Base-by-base conservation (phyloP, 2,113 vertebrate species). In the Machaerirhynchus nigripectus region DNA sequence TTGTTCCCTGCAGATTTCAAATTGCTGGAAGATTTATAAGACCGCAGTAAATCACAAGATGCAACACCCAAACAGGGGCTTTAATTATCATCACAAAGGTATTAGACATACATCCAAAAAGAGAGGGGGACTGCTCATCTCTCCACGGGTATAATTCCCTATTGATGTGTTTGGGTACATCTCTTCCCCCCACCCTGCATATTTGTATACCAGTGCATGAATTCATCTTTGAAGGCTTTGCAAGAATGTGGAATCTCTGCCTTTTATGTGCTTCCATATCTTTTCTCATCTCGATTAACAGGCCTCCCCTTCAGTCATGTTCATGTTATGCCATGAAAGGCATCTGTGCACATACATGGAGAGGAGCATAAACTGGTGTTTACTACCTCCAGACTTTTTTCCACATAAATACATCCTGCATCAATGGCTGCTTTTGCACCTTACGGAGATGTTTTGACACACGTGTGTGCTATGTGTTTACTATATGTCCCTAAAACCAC, bases 261-360 rank as follows among this genome's bases (percentile, higher is more conserved):
- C 89, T 96, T 96, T 96, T 35, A 96, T 90, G 87, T 94, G 70
- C 69, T 95, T 96, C 95, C 96, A 90, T 96, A 97, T 96, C 95
- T 91, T 50, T 90, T 92, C 82, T 84, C 39, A 96, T 97, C 94
- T 95, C 1, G 0, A 79, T 79, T 71, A 90, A 24, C 86, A 96
- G 84, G 67, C 73, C 87, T 95, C 80, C 88, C 80, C 90, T 92
- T 90, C 88, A 91, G 88, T 40, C 86, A 60, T 73, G 80, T 82
- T 96, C 93, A 61, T 60, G 35, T 79, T 59, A 28, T 64, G 60
- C 90, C 88, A 91, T 75, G 92, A 95, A 91, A 95, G 56, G 83
- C 83, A 93, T 84, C 75, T 59, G 12, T 64, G 47, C 79, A n/a
- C 71, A 81, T 63, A 26, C 79, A 84, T 22, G 56, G 65, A 90